A percentile compares a stretch with the other conserved stretches of the same genome.
phyloP scores from a whole-genome alignment of 2,113 vertebrate species.

The Microtus richardsoni region DNA sequence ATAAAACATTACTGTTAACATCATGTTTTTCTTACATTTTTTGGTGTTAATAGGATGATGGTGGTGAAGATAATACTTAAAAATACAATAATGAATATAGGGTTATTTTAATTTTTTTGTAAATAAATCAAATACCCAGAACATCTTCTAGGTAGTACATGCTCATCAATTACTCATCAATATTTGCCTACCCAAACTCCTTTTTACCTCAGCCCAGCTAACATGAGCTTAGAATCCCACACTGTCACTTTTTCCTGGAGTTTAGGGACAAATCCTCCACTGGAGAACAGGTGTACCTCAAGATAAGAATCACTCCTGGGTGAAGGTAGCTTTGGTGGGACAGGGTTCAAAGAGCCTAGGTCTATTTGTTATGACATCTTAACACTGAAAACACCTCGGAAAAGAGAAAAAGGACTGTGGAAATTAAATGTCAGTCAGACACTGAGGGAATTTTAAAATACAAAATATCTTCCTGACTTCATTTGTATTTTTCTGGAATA shows the following conservation, averaged over 20 bases:
- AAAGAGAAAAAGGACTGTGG: not conserved
- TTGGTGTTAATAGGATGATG: not conserved
- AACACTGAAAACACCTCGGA: not conserved
- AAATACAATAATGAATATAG: not conserved
- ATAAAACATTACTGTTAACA: not conserved
- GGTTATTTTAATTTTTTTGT: not conserved
- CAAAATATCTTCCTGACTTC: not conserved
- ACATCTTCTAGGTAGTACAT: not conserved
- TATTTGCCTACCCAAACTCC: not conserved
- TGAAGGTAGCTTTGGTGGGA: not conserved
- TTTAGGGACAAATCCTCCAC: not conserved
- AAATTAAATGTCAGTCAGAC: not conserved
- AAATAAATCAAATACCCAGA: conserved; percentile 8
- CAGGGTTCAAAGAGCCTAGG: not conserved
- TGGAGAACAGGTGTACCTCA: not conserved
- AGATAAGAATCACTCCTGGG: not conserved
- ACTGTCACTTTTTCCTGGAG: not conserved
- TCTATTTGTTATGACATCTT: not conserved
- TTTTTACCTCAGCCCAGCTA: not conserved
- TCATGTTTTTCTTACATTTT: not conserved
- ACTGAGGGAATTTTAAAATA: not conserved
- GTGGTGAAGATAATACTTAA: not conserved
- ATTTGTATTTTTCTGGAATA: not conserved
- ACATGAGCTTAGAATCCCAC: not conserved
- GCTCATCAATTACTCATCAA: not conserved